Percentiles rank a stretch among this genome's conserved stretches.
Evolutionary conservation across 2,113 vertebrate genomes (phyloP).

Genomic region (Otolemur garnettii): DNA sequence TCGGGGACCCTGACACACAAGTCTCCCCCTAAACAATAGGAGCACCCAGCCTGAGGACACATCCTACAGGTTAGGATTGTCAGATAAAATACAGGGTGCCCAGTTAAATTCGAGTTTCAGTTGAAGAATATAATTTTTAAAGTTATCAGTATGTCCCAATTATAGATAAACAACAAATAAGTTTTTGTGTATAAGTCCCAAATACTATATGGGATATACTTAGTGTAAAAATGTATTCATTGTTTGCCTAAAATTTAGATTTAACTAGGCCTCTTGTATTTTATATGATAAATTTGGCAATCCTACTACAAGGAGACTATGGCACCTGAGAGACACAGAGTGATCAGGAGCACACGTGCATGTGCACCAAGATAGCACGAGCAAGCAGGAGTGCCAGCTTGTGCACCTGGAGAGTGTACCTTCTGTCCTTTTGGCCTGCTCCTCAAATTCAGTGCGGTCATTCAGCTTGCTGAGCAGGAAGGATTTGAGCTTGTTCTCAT

Average conservation of each 20-base stretch:
- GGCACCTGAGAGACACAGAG: background rate
- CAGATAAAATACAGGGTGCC: background rate
- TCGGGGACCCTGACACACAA: background rate
- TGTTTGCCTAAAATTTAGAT: background rate
- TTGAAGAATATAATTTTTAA: background rate
- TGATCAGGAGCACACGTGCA: too few species aligned
- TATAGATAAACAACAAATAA: background rate
- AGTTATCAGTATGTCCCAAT: background rate
- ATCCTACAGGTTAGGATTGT: background rate
- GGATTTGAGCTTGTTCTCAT: slow-evolving; percentile 83
- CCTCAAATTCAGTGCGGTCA: slow-evolving; percentile 72
- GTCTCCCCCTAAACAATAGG: background rate
- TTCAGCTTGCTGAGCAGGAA: slow-evolving; percentile 83
- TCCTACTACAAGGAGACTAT: background rate
- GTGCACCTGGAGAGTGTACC: slow-evolving; percentile 66
- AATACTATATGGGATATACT: background rate
- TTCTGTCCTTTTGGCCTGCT: slow-evolving; percentile 79
- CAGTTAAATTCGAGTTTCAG: background rate
- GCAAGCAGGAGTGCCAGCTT: accelerated
- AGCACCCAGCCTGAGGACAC: background rate
- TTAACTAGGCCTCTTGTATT: background rate
- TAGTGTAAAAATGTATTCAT: background rate
- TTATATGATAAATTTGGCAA: background rate
- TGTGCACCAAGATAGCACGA: too few species aligned
- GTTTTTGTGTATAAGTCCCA: background rate